phyloP scores from a whole-genome alignment of 2,797 vertebrate genomes.

The Epinephelus awoara region DNA sequence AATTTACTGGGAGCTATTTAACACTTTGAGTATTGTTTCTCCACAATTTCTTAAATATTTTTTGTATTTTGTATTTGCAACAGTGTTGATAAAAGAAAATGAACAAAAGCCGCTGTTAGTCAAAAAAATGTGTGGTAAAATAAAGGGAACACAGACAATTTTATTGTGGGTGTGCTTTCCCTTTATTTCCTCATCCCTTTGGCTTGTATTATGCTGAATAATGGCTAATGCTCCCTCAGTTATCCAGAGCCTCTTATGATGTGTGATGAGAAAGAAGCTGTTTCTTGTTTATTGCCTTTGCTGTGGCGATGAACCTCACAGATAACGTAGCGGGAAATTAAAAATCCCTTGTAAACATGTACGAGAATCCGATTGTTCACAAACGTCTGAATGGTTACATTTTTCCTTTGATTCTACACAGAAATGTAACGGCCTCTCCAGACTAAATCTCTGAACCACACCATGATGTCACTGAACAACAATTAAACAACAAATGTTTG shows the following conservation, averaged over 20 bases:
- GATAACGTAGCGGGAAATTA: conserved; percentile 37
- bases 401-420: conserved; percentile 35
- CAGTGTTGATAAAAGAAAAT: neutral
- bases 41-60: neutral
- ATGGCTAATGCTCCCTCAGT: neutral
- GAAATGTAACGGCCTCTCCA: conserved; percentile 25
- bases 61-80: neutral
- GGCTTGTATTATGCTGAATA: conserved; percentile 2
- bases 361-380: conserved; percentile 4
- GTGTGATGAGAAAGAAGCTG: conserved; percentile 12
- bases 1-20: neutral
- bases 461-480: conserved; percentile 56
- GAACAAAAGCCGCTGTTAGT: neutral
- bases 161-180: neutral
- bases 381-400: conserved; percentile 13
- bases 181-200: neutral
- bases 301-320: conserved; percentile 15
- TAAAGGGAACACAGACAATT: neutral
- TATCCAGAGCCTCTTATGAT: neutral
- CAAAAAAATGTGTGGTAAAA: neutral
- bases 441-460: conserved; percentile 31
- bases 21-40: neutral
- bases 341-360: conserved; percentile 31
- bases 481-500: conserved; percentile 47
- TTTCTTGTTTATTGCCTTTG: conserved; percentile 37